phyloP scores from a whole-genome alignment of 2,888 invertebrate genomes.

The Pristionchus arcanus region DNA sequence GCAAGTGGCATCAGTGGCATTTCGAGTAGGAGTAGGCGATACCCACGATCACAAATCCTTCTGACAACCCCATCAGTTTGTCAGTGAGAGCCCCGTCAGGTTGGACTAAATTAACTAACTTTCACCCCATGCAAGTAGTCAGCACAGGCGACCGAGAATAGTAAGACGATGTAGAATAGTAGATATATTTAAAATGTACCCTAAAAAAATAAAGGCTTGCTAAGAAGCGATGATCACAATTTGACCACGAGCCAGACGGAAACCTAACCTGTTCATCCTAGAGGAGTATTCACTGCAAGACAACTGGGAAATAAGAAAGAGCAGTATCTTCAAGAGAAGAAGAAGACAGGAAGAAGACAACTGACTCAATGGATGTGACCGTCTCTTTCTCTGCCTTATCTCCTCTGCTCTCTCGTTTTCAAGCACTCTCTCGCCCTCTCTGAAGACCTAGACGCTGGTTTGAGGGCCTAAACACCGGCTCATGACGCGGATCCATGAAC shows the following conservation, averaged over 20 bases:
- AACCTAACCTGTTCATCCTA: neutral
- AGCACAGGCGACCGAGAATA: too few relatives aligned
- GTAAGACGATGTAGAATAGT: too few relatives aligned
- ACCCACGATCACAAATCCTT: too few relatives aligned
- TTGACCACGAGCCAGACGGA: neutral
- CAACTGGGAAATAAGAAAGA: neutral
- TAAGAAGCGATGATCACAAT: too few relatives aligned
- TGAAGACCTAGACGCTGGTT: neutral
- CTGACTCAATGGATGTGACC: constrained; percentile 1
- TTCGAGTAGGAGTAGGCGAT: too few relatives aligned
- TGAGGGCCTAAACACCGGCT: neutral
- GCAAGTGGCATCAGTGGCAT: too few relatives aligned
- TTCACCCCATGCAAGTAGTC: too few relatives aligned
- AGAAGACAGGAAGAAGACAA: neutral
- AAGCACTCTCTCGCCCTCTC: neutral
- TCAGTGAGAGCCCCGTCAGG: too few relatives aligned
- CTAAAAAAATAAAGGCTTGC: too few relatives aligned
- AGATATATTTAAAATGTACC: too few relatives aligned
- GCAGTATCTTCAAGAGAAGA: neutral
- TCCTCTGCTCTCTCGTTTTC: neutral
- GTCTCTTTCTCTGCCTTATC: neutral
- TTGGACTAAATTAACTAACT: too few relatives aligned
- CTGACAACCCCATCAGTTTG: too few relatives aligned
- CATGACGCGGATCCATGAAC: neutral
- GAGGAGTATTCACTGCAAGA: neutral